phyloP scores from a whole-genome alignment of 2,888 invertebrate genomes.

The Monopis laevigella region DNA sequence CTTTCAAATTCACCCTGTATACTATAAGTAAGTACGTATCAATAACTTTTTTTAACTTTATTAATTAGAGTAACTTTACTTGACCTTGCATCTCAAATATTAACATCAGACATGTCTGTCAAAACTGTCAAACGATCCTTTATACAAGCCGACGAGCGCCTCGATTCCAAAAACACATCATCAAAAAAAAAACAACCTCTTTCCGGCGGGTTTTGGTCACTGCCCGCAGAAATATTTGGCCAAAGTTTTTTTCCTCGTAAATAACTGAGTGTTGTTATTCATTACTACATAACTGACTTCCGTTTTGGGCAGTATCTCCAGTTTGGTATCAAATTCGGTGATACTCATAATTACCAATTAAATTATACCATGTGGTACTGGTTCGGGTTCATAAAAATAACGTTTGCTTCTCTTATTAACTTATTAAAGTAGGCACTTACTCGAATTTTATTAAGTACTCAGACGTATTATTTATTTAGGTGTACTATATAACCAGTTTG shows the following conservation, averaged over 20 bases:
- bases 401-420: no score
- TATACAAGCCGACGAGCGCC: constrained; percentile 5
- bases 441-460: no score
- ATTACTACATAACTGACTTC: constrained; percentile 10
- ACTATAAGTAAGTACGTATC: no score
- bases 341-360: constrained; percentile 12
- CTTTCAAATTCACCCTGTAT: no score
- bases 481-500: no score
- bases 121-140: constrained; percentile 1
- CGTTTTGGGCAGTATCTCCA: constrained; percentile 10
- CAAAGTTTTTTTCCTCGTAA: constrained; percentile 6
- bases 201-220: constrained; percentile 13
- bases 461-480: no score
- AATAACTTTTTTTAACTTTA: no score
- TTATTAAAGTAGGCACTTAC: no score
- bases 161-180: constrained; percentile 9
- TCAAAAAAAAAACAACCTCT: constrained; percentile 12
- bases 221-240: constrained; percentile 12
- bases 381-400: no score
- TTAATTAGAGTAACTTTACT: no score
- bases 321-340: constrained; percentile 1
- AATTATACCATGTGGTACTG: constrained; percentile 2
- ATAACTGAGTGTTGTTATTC: constrained; percentile 12
- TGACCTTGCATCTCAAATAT: no score
- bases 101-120: no score